Evolutionary conservation across 2,113 vertebrate genomes (phyloP).

Genomic region (Eonycteris spelaea): DNA sequence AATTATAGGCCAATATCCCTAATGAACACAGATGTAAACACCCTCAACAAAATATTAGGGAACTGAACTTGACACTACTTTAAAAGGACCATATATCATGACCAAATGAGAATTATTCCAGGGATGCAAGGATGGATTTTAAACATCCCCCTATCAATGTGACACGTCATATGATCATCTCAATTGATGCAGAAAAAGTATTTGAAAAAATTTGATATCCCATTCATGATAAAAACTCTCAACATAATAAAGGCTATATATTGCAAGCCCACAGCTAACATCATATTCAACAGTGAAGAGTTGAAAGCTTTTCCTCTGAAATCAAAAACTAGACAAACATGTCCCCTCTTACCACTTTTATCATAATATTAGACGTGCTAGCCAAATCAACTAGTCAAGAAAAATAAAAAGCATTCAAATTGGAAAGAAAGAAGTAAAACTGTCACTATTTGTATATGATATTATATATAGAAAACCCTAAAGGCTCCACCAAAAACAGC

Average conservation of each 20-base stretch:
- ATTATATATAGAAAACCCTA: too few species aligned
- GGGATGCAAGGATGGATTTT: neutral
- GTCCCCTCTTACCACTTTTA: neutral
- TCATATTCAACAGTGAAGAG: neutral
- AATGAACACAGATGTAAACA: too few species aligned
- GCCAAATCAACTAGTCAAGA: too few species aligned
- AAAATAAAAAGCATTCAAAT: too few species aligned
- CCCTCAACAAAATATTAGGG: neutral
- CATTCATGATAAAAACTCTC: neutral
- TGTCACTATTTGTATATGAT: too few species aligned
- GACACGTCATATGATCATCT: neutral
- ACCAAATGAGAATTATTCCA: neutral
- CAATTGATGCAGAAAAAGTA: neutral
- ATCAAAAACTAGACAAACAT: neutral
- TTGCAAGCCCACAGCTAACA: neutral
- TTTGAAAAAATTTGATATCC: neutral
- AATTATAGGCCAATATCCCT: neutral
- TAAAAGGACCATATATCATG: neutral
- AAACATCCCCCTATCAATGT: neutral
- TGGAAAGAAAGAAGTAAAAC: too few species aligned
- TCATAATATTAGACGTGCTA: too few species aligned
- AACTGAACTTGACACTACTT: neutral
- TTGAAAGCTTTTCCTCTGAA: neutral
- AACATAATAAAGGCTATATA: neutral
- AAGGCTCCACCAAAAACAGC: neutral